Conservation (phyloP, 2,888 invertebrate genomes). For the Gymnocheta viridis region DNA sequence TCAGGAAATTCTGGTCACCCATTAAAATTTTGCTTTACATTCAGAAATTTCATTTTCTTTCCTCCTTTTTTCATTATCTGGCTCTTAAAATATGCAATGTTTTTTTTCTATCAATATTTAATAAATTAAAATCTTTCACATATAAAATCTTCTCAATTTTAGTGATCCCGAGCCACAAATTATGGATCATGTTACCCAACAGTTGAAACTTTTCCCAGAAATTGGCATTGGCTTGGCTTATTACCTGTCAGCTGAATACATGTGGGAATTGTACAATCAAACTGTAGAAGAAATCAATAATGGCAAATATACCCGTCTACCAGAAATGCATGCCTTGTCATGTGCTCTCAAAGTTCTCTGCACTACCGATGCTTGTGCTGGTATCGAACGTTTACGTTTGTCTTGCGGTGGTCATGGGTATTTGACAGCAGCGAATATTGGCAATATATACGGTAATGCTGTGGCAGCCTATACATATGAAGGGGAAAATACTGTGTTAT, state of each 20-base stretch:
- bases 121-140: too few species aligned
- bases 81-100: too few species aligned
- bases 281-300: constrained; percentile 89
- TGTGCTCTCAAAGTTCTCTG: constrained; percentile 94
- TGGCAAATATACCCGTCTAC: constrained; percentile 89
- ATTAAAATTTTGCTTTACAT: too few species aligned
- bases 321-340: constrained; percentile 92
- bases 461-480: constrained; percentile 96
- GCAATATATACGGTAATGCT: constrained; percentile 89
- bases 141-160: constrained; percentile 51
- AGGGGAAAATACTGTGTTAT: constrained; percentile 97
- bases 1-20: too few species aligned
- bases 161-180: constrained; percentile 93
- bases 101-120: too few species aligned
- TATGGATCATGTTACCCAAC: constrained; percentile 95
- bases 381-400: constrained; percentile 92
- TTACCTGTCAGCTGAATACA: constrained; percentile 86
- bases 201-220: constrained; percentile 92
- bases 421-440: constrained; percentile 91
- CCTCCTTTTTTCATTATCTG: too few species aligned
- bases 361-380: constrained; percentile 87
- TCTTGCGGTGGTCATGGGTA: constrained; percentile 98
- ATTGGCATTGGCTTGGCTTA: constrained; percentile 91
- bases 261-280: constrained; percentile 87
- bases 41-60: too few species aligned